A percentile compares a stretch with the other conserved stretches of the same genome.
These are phyloP conservation scores for Chironomus riparius DNA, from an alignment of 2,888 invertebrate genomes.

Conservation along the genomic window DNA sequence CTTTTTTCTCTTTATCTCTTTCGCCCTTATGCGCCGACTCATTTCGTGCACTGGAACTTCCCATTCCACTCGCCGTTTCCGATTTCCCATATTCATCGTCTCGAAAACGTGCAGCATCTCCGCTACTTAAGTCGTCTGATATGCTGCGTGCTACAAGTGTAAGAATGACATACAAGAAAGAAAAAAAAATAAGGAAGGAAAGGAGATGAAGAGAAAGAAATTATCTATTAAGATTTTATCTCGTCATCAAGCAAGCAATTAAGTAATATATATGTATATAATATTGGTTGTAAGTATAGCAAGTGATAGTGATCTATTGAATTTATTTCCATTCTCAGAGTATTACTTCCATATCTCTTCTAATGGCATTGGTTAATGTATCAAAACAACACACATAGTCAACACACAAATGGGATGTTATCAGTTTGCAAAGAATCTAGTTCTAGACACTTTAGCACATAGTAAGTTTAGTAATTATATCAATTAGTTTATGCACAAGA, in stretches of 20 bases:
- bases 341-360: background rate
- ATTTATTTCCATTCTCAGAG: no score
- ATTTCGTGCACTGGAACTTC: conserved; percentile 37
- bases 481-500: no score
- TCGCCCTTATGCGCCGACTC: conserved; percentile 47
- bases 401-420: background rate
- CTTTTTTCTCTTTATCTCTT: conserved; percentile 46
- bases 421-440: background rate
- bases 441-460: background rate
- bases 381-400: background rate
- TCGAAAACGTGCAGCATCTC: conserved; percentile 57
- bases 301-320: background rate
- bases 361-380: background rate
- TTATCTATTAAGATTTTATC: background rate
- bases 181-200: background rate
- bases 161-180: background rate
- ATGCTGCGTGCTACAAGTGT: conserved; percentile 74
- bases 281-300: background rate
- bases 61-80: conserved; percentile 32
- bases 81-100: conserved; percentile 48
- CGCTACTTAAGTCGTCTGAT: conserved; percentile 95
- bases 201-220: background rate
- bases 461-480: no score
- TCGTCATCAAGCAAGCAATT: background rate
- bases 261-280: background rate